phyloP scores from a whole-genome alignment of 2,888 invertebrate species.

The Prenolepis imparis region DNA sequence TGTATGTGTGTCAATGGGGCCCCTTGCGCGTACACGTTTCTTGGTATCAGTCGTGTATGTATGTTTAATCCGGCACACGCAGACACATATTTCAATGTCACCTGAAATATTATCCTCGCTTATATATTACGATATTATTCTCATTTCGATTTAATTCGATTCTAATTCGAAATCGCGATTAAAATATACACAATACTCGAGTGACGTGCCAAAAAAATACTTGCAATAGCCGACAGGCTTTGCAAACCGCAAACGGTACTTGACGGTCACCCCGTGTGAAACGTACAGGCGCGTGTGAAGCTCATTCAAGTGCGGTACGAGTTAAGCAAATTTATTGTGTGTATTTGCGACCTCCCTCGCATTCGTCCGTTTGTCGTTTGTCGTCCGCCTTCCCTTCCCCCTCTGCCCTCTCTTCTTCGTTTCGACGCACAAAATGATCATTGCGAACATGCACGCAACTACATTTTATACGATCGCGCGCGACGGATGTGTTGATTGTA shows the following conservation, averaged over 20 bases:
- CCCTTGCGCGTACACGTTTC: background rate
- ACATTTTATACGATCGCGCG: slow-evolving; percentile 49
- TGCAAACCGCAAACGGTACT: slow-evolving; percentile 46
- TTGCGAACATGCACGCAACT: slow-evolving; percentile 59
- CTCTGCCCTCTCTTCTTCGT: slow-evolving; percentile 1
- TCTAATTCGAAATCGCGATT: background rate
- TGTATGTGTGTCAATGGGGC: slow-evolving; percentile 42
- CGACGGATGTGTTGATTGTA: slow-evolving; percentile 47
- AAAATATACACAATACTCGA: background rate
- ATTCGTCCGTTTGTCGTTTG: slow-evolving; percentile 21
- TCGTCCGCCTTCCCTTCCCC: background rate
- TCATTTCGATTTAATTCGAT: background rate
- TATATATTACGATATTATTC: background rate
- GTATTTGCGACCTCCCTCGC: slow-evolving; percentile 17
- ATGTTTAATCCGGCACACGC: background rate
- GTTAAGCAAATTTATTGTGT: slow-evolving; percentile 59
- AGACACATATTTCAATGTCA: background rate
- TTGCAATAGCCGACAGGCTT: slow-evolving; percentile 15
- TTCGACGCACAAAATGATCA: slow-evolving; percentile 55
- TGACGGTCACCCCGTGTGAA: slow-evolving; percentile 47
- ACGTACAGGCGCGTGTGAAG: slow-evolving; percentile 40
- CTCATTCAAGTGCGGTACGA: slow-evolving; percentile 56
- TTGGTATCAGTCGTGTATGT: background rate
- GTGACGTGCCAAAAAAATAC: slow-evolving; percentile 25
- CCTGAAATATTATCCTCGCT: background rate